Evolutionary conservation across 2,888 invertebrate species (phyloP).

Genomic region (Pharmacophagus antenor): DNA sequence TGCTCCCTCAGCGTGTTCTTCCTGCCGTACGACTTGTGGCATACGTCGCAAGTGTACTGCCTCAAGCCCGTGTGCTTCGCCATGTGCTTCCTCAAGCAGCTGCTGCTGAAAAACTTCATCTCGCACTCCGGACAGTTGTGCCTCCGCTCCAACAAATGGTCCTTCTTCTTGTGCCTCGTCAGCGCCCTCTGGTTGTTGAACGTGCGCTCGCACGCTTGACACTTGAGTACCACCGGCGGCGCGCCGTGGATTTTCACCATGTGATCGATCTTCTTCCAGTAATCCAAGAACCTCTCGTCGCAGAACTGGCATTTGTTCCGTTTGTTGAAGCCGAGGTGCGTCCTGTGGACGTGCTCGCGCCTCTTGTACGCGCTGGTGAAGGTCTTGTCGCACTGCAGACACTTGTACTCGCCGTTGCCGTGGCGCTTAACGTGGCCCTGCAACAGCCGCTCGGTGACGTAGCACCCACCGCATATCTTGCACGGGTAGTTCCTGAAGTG

Average conservation of each 20-base stretch:
- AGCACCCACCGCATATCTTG: constrained; percentile 48
- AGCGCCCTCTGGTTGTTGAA: constrained; percentile 51
- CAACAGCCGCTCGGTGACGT: constrained; percentile 46
- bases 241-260: constrained; percentile 54
- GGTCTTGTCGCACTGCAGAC: constrained; percentile 50
- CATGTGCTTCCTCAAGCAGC: constrained; percentile 49
- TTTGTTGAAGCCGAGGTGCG: constrained; percentile 39
- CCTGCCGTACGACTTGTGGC: constrained; percentile 52
- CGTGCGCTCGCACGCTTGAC: constrained; percentile 54
- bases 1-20: constrained; percentile 56
- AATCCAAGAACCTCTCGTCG: constrained; percentile 50
- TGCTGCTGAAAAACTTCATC: constrained; percentile 52
- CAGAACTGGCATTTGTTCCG: constrained; percentile 52
- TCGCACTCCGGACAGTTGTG: constrained; percentile 69
- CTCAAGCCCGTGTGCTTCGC: constrained; percentile 53
- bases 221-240: constrained; percentile 46
- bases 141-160: constrained; percentile 61
- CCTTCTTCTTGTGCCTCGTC: constrained; percentile 52
- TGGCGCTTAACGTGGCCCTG: constrained; percentile 47
- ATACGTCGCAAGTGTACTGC: constrained; percentile 54
- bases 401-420: constrained; percentile 49
- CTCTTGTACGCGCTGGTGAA: constrained; percentile 42
- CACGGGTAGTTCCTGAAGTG: constrained; percentile 59
- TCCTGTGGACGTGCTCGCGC: constrained; percentile 39
- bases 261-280: constrained; percentile 55